These are phyloP conservation scores for Cepphus grylle DNA, from an alignment of 2,113 vertebrate species.

Conservation along the genomic window DNA sequence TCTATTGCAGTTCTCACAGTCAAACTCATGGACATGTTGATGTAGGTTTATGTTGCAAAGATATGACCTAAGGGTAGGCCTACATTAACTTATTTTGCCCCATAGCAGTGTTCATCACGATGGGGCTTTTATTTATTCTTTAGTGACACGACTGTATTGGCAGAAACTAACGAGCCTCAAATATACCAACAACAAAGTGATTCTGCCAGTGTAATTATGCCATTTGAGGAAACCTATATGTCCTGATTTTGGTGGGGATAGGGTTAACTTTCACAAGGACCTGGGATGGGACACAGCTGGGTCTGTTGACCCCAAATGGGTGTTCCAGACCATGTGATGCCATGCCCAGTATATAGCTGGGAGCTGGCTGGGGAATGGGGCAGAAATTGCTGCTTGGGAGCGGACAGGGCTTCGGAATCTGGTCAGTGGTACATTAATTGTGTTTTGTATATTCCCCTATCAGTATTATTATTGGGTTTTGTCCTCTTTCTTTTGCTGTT, in stretches of 20 bases:
- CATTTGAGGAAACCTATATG: background rate
- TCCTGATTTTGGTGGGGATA: background rate
- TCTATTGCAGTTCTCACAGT: background rate
- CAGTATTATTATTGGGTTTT: background rate
- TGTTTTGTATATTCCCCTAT: background rate
- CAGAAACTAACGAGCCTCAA: background rate
- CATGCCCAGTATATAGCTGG: background rate
- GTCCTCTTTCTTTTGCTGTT: background rate
- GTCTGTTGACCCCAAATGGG: background rate
- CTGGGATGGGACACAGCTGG: background rate
- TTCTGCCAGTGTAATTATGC: background rate
- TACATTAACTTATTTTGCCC: background rate
- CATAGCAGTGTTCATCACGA: background rate
- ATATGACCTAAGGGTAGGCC: background rate
- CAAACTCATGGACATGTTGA: background rate
- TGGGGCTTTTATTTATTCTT: background rate
- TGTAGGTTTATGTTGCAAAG: background rate
- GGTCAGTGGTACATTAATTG: background rate
- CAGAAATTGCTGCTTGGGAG: background rate
- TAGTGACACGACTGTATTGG: background rate
- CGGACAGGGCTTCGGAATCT: background rate
- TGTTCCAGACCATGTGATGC: background rate
- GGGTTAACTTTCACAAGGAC: background rate
- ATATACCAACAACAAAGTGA: background rate
- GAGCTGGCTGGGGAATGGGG: background rate